Base-by-base conservation (phyloP, 2,797 vertebrate genomes). In the Etheostoma perlongum region DNA sequence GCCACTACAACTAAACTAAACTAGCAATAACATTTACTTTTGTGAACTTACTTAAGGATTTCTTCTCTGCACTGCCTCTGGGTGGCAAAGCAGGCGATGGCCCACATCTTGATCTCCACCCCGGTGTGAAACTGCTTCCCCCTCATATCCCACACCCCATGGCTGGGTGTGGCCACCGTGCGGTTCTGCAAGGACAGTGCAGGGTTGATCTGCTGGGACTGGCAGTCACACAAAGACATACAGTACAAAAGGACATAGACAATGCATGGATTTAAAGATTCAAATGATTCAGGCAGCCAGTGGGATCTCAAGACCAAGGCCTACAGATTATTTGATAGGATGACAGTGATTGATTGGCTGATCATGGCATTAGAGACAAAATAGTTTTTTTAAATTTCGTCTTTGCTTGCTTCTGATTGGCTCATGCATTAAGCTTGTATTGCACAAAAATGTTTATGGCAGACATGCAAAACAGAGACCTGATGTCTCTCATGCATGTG, bases 51-150 rank as follows among this genome's bases (percentile, higher is more conserved):
- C 98, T 99, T 99, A 60, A 99, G 73, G 91, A 99, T 98, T 94
- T 99, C 98, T 90, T 99, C 98, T 82, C 98, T 92, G 91, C 98
- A 99, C 78, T 99, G 98, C 71, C 98, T 96, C 96, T 99, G 98
- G 0, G 97, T 98, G 81, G 98, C 98, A 77, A 99, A 99, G 90
- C 98, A 99, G 81, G 98, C 98, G 62, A 99, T 98, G 58, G 98
- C 98, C 98, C 98, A 99, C 97, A 99, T 98, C 93, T 99, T 99
- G 83, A 99, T 99, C 94, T 99, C 98, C 76, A 99, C 97, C 9
- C 98, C 98, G 0, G 97, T 99, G 93, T 99, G 97, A 78, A 99
- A 99, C 79, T 99, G 98, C 84, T 99, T 99, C 64, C 98, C 98
- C 85, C 98, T 88, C 98, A 99, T 99, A 92, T 99, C 98, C 98